Percentiles rank a stretch among this genome's conserved stretches.
These are phyloP conservation scores for Palythoa caribaeorum DNA, from an alignment of 92 coral and sea anemone species.

Conservation along the genomic window DNA sequence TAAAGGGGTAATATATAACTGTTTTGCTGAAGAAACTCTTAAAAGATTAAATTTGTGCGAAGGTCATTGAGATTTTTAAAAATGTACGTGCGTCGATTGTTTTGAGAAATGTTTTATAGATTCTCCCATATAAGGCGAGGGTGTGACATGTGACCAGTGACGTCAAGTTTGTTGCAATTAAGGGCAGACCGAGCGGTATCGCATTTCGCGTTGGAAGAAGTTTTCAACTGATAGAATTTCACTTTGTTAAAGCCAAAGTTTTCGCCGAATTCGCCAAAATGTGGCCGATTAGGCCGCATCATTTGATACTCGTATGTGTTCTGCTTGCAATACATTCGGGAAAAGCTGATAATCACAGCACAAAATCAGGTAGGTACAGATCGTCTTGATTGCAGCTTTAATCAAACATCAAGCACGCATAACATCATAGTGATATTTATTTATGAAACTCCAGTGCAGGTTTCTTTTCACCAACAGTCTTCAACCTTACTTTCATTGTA, in stretches of 20 bases:
- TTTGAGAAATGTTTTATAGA: background rate
- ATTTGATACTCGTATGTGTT: constrained; percentile 13
- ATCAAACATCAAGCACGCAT: background rate
- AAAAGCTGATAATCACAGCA: background rate
- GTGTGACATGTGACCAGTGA: constrained; percentile 19
- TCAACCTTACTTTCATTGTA: background rate
- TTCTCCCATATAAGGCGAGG: constrained; percentile 25
- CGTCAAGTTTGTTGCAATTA: constrained; percentile 42
- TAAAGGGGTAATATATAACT: no score
- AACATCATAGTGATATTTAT: background rate
- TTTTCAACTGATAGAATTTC: constrained; percentile 27
- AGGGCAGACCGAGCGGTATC: constrained; percentile 4
- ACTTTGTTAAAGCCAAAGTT: background rate
- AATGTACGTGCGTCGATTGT: background rate
- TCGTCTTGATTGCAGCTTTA: background rate
- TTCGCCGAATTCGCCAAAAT: constrained; percentile 28
- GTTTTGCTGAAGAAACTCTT: no score
- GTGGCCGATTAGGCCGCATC: constrained; percentile 35
- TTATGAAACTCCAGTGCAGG: background rate
- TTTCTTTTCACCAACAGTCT: background rate
- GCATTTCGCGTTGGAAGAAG: constrained; percentile 15
- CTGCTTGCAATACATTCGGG: constrained; percentile 24
- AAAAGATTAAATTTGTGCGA: background rate
- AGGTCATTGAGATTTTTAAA: background rate
- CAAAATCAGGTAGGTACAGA: constrained; percentile 16